Evolutionary conservation across 2,797 vertebrate species (phyloP), one percentile per base, ranked within the genome.

Genomic region (Poeciliopsis gracilis): DNA sequence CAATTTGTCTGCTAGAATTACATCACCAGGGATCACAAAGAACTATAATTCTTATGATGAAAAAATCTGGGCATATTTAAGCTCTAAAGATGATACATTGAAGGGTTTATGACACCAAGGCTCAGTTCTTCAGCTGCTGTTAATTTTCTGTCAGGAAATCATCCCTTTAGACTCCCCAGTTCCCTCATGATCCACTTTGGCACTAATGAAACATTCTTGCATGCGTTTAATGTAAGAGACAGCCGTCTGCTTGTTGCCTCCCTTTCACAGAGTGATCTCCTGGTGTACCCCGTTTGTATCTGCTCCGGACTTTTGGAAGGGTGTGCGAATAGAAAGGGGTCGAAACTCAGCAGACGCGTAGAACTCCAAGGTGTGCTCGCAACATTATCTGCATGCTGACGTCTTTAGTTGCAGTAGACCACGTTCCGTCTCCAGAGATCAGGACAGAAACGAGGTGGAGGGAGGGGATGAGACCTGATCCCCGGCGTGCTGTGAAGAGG

Each of bases 321-420:
- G 59, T 3, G 7, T 10, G 59, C 16, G 30, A 15, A 10, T 4
- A 36, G 20, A 36, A 63, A 36, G 30, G 30, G 59, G 30, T 63
- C 61, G 36, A 36, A 63, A 63, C 61, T 63, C 61, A 63, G 61
- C 33, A 63, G 61, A 63, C 30, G 6, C 28, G 13, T 36, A 63
- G 61, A 36, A 63, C 28, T 61, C 59, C 59, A 61, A 61, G 59
- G 59, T 16, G 30, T 20, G 61, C 61, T 63, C 82, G 86, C 87
- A 82, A 88, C 86, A 80, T 85, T 77, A 87, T 72, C 90, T 94
- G 95, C 95, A 96, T 95, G 95, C 89, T 84, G 71, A 85, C 79
- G 76, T 81, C 67, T 84, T 57, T 51, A 36, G 49, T 36, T 53
- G 79, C 73, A 84, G 75, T 83, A 73, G 78, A 82, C 82, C 80